Base-by-base conservation (phyloP, 2,888 invertebrate species). In the Azorinus chamasolen region DNA sequence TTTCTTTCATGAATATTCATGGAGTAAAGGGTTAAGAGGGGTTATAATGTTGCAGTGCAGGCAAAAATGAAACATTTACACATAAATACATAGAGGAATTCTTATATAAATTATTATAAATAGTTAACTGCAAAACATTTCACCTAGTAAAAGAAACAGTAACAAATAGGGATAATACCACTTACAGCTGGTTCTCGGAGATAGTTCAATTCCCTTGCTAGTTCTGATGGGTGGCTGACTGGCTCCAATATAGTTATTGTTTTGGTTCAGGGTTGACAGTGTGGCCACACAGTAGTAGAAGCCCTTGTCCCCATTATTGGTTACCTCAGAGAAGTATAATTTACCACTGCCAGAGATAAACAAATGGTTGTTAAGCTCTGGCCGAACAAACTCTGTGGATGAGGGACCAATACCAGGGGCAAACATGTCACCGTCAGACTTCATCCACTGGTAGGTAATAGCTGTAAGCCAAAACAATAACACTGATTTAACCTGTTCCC, bases 311-410 rank as follows among this genome's bases (percentile, higher is more conserved):
- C 97, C 97, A 37, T 95, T 95, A 32, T 95, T 95, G 93, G 98
- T 98, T 86, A 99, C 95, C 8, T 97, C 96, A 22, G 98, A 97
- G 92, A 99, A 98, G 91, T 99, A 99, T 18, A 99, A 94, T n/a
- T 98, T 97, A 55, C 98, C 98, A 94, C 98, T 98, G 88, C 96
- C 95, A 0, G 98, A 98, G 0, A 98, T 97, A 94, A 99, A 98
- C 0, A 98, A 96, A 81, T 92, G 86, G 4, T 83, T 81, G 55
- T 98, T 95, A 88, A 96, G 95, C 92, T 98, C 97, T 93, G 98
- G 97, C 91, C 98, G 97, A 1, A 99, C 97, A 85, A 98, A 96
- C 27, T 79, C 68, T 10, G 48, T 45, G 45, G 45, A 20, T 5
- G 27, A 24, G 37, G 62, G 22, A 25, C 54, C 59, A 12, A 50